Conservation (phyloP, 2,888 invertebrate species). For the Carcina quercana region DNA sequence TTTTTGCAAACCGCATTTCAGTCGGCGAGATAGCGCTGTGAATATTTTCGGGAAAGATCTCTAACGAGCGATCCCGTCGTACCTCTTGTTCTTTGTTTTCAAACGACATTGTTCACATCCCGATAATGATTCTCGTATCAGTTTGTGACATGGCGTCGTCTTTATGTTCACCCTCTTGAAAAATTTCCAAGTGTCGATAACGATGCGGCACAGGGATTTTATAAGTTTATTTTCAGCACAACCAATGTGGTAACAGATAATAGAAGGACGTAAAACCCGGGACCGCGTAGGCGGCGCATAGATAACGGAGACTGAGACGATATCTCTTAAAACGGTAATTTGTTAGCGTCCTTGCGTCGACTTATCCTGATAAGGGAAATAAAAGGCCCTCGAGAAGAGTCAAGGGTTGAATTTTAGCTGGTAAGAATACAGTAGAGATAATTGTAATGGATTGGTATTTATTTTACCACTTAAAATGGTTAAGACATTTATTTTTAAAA, state of each 20-base stretch:
- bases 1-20: constrained; percentile 69
- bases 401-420: too few species aligned
- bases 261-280: constrained; percentile 51
- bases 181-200: constrained; percentile 33
- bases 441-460: too few species aligned
- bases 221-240: constrained; percentile 56
- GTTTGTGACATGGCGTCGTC: background rate
- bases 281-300: constrained; percentile 47
- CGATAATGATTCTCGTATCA: constrained; percentile 1
- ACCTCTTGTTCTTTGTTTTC: constrained; percentile 32
- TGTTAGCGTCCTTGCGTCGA: constrained; percentile 46
- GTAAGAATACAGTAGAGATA: too few species aligned
- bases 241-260: constrained; percentile 56
- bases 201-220: constrained; percentile 27
- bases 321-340: constrained; percentile 61
- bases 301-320: constrained; percentile 44
- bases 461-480: too few species aligned
- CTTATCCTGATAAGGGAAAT: constrained; percentile 43
- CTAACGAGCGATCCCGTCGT: constrained; percentile 33
- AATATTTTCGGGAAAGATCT: constrained; percentile 64
- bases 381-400: constrained; percentile 27
- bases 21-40: constrained; percentile 37
- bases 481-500: too few species aligned
- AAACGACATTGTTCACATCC: constrained; percentile 15
- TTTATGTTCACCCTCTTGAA: constrained; percentile 24